phyloP scores from a whole-genome alignment of 2,888 invertebrate species.

The Ditylenchus weischeri region DNA sequence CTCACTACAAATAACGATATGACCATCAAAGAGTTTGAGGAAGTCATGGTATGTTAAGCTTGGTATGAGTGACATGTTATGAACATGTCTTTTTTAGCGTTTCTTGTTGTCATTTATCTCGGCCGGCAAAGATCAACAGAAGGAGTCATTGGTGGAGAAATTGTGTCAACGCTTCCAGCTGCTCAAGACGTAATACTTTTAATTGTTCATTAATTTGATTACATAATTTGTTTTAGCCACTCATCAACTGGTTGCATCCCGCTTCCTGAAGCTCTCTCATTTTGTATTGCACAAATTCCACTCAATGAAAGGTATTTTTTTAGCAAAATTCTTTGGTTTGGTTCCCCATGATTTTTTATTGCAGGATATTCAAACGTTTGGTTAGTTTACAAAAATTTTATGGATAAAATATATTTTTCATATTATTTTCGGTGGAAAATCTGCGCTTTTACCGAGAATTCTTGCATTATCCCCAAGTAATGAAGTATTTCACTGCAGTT shows the following conservation, averaged over 20 bases:
- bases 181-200: slow-evolving; percentile 4
- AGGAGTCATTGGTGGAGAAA: slow-evolving; percentile 85
- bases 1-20: slow-evolving; percentile 74
- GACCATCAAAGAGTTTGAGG: slow-evolving; percentile 73
- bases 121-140: slow-evolving; percentile 78
- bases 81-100: too few relatives aligned
- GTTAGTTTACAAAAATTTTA: not conserved
- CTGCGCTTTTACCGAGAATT: slow-evolving; percentile 13
- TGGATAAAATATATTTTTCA: too few relatives aligned
- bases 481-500: too few relatives aligned
- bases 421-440: not conserved
- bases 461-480: slow-evolving; percentile 11
- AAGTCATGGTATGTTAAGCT: slow-evolving; percentile 71
- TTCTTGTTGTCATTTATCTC: slow-evolving; percentile 71
- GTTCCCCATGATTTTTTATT: not conserved
- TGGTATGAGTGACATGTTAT: too few relatives aligned
- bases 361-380: slow-evolving; percentile 1
- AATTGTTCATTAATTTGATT: not conserved
- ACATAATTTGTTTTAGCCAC: not conserved
- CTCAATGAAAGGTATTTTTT: slow-evolving; percentile 5
- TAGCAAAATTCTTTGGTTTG: not conserved
- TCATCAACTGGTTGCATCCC: not conserved
- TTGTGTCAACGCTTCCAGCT: slow-evolving; percentile 15
- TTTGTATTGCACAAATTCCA: slow-evolving; percentile 11
- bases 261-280: slow-evolving; percentile 3